Percentiles rank a stretch among this genome's conserved stretches.
These are phyloP conservation scores for Monopterus albus DNA, from an alignment of 2,113 vertebrate genomes.

Conservation along the genomic window DNA sequence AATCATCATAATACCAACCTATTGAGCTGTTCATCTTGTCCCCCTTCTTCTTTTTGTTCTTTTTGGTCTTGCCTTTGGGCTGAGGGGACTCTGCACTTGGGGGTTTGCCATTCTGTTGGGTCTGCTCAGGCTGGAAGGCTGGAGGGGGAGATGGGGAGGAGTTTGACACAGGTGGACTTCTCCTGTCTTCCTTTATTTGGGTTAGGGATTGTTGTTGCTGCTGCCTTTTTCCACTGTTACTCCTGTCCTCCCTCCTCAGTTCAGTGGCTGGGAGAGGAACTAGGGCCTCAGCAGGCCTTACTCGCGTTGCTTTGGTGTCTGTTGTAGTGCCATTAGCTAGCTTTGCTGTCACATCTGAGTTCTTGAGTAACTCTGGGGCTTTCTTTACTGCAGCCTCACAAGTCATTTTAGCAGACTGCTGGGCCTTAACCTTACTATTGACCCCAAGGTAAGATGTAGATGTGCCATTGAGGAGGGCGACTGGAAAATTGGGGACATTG, in stretches of 20 bases:
- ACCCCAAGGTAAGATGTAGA: conserved; percentile 80
- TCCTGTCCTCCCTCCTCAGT: conserved; percentile 86
- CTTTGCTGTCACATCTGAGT: conserved; percentile 59
- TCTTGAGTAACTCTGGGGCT: conserved; percentile 64
- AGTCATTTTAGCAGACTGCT: conserved; percentile 76
- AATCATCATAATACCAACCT: conserved; percentile 79
- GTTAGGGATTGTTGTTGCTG: conserved; percentile 63
- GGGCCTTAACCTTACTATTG: conserved; percentile 82
- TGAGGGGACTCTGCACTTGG: conserved; percentile 86
- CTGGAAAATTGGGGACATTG: conserved; percentile 33
- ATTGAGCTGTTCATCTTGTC: conserved; percentile 92
- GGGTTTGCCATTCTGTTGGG: conserved; percentile 83
- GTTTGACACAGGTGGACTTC: conserved; percentile 68
- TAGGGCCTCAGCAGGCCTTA: conserved; percentile 79
- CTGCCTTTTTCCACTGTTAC: conserved; percentile 77
- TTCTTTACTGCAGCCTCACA: conserved; percentile 80
- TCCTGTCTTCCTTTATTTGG: conserved; percentile 86
- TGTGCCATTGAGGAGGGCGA: conserved; percentile 55
- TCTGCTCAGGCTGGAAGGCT: conserved; percentile 70
- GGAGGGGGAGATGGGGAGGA: conserved; percentile 71
- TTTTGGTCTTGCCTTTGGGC: conserved; percentile 85
- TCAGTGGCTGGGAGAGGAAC: conserved; percentile 71
- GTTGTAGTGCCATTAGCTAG: conserved; percentile 77
- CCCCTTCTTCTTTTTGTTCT: conserved; percentile 96
- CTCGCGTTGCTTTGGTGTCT: conserved; percentile 73